Percentiles rank a stretch among this genome's conserved stretches.
Conservation (phyloP, 2,888 invertebrate species). For the Melanophora roralis region DNA sequence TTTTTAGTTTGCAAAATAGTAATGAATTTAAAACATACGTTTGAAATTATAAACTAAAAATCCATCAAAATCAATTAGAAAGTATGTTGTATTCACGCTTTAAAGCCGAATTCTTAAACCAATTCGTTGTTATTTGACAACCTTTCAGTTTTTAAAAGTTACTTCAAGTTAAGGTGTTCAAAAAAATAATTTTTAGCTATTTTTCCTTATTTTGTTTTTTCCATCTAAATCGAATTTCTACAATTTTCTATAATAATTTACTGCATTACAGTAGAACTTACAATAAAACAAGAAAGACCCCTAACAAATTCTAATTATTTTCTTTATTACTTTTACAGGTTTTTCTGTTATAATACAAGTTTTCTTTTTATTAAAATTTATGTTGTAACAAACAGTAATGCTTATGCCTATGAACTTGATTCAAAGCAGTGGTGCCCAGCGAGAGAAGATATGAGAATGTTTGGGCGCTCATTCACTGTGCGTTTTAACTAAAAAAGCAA, state of each 20-base stretch:
- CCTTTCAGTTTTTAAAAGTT: background rate
- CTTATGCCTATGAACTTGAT: slow-evolving; percentile 20
- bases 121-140: background rate
- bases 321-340: background rate
- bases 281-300: background rate
- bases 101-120: background rate
- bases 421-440: too few relatives aligned
- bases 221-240: slow-evolving; percentile 35
- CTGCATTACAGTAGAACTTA: background rate
- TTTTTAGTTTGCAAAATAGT: too few relatives aligned
- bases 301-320: slow-evolving; percentile 12
- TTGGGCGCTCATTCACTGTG: too few relatives aligned
- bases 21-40: background rate
- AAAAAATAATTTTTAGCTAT: slow-evolving; percentile 13
- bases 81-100: background rate
- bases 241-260: slow-evolving; percentile 15
- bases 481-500: too few relatives aligned
- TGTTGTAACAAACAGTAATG: slow-evolving; percentile 17
- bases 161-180: background rate
- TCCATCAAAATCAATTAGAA: slow-evolving; percentile 1
- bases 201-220: background rate
- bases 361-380: background rate
- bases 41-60: background rate
- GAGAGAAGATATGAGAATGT: too few relatives aligned
- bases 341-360: background rate